Base-by-base conservation (phyloP, 2,797 vertebrate genomes). In the Acrossocheilus wenchowensis region DNA sequence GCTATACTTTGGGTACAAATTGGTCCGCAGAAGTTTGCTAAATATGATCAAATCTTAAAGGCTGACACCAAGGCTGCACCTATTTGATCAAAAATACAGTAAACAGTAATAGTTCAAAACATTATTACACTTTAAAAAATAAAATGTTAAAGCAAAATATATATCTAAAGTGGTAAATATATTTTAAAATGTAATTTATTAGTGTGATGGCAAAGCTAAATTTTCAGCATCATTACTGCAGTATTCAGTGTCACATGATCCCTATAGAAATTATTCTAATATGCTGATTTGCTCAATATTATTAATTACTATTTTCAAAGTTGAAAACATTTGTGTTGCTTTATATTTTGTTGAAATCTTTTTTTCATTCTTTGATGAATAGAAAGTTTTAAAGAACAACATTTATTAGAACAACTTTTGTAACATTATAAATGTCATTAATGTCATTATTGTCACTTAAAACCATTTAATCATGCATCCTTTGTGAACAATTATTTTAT, bases 1-100 rank as follows among this genome's bases (percentile, higher is more conserved):
- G 26, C 41, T 68, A 30, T 64, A 66, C n/a, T 57, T 78, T n/a
- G 34, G 8, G 77, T 43, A 43, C n/a, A 62, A 45, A 79, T 79
- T 79, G 10, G 14, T 62, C 39, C 3, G 1, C 23, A 62, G 36
- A 34, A 7, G 50, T 39, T 36, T 78, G 52, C 6, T 15, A 78
- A 78, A 78, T 57, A 14, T 30, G 15, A 62, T 79, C 19, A 79
- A 79, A 62, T 8, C 36, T 78, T 60, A 2, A n/a, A 41, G 23
- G 26, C 26, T 26, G 26, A 26, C 17, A 54, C 19, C 6, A 54
- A 54, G 6, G 52, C 17, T 54, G 52, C 52, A 21, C 17, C 2
- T 21, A 21, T 21, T 19, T 54, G 15, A 52, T 52, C 15, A 52
- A 52, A 52, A 52, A 52, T 50, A 50, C 1, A 50, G 48, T 50